Evolutionary conservation across 2,888 invertebrate species (phyloP), one percentile per base, ranked within the genome.

Genomic region (Linnaemya tessellans): DNA sequence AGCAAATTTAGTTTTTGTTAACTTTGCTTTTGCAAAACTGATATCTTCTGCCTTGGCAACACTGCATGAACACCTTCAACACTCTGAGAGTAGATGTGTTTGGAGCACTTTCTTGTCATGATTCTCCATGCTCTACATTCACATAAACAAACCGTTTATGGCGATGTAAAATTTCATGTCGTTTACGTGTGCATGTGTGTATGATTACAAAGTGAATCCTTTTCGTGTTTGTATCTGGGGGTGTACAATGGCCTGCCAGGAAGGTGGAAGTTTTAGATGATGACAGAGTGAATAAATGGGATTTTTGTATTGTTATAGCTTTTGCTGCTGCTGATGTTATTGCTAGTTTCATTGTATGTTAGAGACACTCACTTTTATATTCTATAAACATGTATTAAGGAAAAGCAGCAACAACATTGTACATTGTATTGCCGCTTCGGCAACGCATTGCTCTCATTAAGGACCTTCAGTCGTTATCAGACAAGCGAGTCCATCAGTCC

Each of bases 401-500:
- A 56, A 60, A 68, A 70, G 20, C 58, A 79, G 41, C 49, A 74
- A 81, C 81, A 82, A 71, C 62, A 67, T 75, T 65, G 64, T 70
- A 58, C 67, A 71, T 64, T 79, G 70, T 74, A 82, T 68, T 74
- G 75, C 75, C 79, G 88, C 64, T 73, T 71, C 62, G 58, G 75
- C 64, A 43, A 80, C 74, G 70, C 89, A 90, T 88, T 89, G 88
- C 90, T 90, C 88, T 89, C 89, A 90, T 75, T 80, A 82, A 85
- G 90, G 91, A 90, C 91, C 91, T 91, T 91, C 89, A 91, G 91
- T 91, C 91, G 91, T 91, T 91, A 91, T 91, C 91, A 91, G 91
- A 91, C 91, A 91, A 91, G 91, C 91, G 91, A 91, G 91, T 91
- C 90, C 91, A 90, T 89, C 91, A 91, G 91, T 91, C 91, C 91